Percentiles rank a stretch among this genome's conserved stretches.
Evolutionary conservation across 2,888 invertebrate genomes (phyloP).

Genomic region (Drosophila imparisetae): DNA sequence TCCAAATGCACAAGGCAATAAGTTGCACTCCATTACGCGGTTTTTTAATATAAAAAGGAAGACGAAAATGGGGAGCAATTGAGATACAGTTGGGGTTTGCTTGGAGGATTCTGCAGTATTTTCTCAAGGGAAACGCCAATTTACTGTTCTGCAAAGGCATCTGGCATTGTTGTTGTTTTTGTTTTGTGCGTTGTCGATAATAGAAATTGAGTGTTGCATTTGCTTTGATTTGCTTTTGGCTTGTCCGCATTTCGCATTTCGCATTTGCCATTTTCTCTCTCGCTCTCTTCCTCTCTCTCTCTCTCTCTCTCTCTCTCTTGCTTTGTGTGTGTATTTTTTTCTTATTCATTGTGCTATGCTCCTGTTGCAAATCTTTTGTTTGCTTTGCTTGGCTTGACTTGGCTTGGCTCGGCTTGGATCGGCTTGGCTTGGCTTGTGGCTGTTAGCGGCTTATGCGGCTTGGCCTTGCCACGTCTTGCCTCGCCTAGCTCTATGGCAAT

Average conservation of each 20-base stretch:
- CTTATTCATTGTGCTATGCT: constrained; percentile 48
- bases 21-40: constrained; percentile 76
- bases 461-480: constrained; percentile 40
- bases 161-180: constrained; percentile 18
- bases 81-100: neutral
- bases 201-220: constrained; percentile 79
- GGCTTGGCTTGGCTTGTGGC: constrained; percentile 52
- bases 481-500: constrained; percentile 41
- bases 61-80: neutral
- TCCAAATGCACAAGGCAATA: constrained; percentile 67
- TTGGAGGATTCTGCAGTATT: constrained; percentile 27
- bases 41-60: constrained; percentile 62
- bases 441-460: constrained; percentile 72
- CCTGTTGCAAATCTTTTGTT: constrained; percentile 72
- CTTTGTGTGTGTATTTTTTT: constrained; percentile 20
- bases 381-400: constrained; percentile 48
- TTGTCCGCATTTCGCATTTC: constrained; percentile 48
- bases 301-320: constrained; percentile 16
- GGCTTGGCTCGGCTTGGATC: constrained; percentile 29
- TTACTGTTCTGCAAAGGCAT: constrained; percentile 54
- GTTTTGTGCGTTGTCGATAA: constrained; percentile 65
- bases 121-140: constrained; percentile 58
- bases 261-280: constrained; percentile 50
- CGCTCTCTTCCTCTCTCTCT: constrained; percentile 20
- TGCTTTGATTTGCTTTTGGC: constrained; percentile 73